Evolutionary conservation across 2,797 vertebrate genomes (phyloP).

Genomic region (Zalophus californianus): DNA sequence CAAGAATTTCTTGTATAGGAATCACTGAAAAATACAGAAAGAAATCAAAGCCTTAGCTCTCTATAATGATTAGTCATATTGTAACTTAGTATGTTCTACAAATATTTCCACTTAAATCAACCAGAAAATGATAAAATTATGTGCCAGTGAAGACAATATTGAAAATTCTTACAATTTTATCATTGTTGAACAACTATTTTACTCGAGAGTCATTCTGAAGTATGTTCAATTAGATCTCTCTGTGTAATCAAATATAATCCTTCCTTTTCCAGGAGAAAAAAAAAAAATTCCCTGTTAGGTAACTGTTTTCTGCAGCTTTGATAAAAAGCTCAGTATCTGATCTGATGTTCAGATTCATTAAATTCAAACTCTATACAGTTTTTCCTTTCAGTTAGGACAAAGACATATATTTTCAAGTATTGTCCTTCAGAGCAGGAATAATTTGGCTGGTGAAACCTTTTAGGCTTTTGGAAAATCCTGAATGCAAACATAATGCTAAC

Average conservation of each 20-base stretch:
- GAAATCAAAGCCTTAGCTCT: background rate
- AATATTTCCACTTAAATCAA: background rate
- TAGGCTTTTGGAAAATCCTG: background rate
- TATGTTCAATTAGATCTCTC: background rate
- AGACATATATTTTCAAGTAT: background rate
- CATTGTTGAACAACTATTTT: slow-evolving; percentile 19
- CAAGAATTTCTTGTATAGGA: background rate
- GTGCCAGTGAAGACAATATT: background rate
- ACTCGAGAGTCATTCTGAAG: background rate
- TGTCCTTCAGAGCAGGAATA: background rate
- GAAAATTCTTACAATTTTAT: slow-evolving; percentile 4
- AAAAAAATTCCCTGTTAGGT: background rate
- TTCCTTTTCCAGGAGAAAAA: background rate
- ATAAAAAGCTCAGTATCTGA: slow-evolving; percentile 17
- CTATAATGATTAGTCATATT: background rate
- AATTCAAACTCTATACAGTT: background rate
- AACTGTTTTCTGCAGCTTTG: background rate
- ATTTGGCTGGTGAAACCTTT: background rate
- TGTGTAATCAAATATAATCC: slow-evolving; percentile 35
- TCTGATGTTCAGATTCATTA: slow-evolving; percentile 1
- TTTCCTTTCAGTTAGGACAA: slow-evolving; percentile 42
- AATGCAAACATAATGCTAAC: background rate
- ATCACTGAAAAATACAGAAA: background rate
- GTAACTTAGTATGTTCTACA: background rate
- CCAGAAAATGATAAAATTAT: slow-evolving; percentile 29